Percentiles rank a stretch among this genome's conserved stretches.
Evolutionary conservation across 2,113 vertebrate species (phyloP).

Genomic region (Siphamia tubifer): DNA sequence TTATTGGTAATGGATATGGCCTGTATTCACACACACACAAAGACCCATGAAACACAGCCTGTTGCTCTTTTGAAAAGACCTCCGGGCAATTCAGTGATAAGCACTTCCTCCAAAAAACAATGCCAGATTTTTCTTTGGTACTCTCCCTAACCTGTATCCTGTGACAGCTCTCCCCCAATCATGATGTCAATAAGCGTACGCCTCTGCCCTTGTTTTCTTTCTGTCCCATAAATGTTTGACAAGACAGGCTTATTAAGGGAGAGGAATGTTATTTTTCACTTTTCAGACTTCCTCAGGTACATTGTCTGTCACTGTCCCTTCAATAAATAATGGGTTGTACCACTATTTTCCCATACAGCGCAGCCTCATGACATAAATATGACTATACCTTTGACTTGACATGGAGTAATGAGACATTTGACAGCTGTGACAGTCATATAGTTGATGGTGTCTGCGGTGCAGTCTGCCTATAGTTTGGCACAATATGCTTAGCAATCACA

Average conservation of each 20-base stretch:
- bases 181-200: slow-evolving; percentile 57
- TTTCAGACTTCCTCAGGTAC: slow-evolving; percentile 61
- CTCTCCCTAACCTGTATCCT: slow-evolving; percentile 54
- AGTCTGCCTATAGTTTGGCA: slow-evolving; percentile 42
- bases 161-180: slow-evolving; percentile 62
- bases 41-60: slow-evolving; percentile 32
- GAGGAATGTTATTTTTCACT: slow-evolving; percentile 57
- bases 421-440: slow-evolving; percentile 63
- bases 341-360: slow-evolving; percentile 45
- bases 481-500: slow-evolving; percentile 52
- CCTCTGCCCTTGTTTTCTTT: slow-evolving; percentile 61
- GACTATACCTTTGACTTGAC: slow-evolving; percentile 70
- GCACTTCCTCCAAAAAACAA: slow-evolving; percentile 74
- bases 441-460: slow-evolving; percentile 49
- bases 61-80: slow-evolving; percentile 62
- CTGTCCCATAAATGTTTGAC: slow-evolving; percentile 74
- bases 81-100: slow-evolving; percentile 57
- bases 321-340: slow-evolving; percentile 68
- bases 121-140: slow-evolving; percentile 39
- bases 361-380: slow-evolving; percentile 67
- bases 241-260: slow-evolving; percentile 67
- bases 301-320: slow-evolving; percentile 66
- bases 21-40: slow-evolving; percentile 10
- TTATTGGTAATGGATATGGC: slow-evolving; percentile 44
- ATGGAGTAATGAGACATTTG: slow-evolving; percentile 67